Evolutionary conservation across 2,113 vertebrate genomes (phyloP).

Genomic region (Lagopus leucura): DNA sequence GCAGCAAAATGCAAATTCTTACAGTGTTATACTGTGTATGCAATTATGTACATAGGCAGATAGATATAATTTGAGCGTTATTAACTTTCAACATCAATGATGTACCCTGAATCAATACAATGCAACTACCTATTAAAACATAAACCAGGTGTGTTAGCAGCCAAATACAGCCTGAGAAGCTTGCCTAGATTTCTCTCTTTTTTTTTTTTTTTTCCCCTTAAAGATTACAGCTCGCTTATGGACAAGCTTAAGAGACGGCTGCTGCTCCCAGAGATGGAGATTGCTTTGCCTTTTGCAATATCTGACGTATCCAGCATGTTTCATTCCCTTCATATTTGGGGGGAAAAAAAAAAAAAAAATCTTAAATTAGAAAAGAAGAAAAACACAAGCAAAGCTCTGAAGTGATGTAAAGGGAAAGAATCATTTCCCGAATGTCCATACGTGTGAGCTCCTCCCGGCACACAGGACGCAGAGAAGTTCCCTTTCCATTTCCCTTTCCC

Average conservation of each 20-base stretch:
- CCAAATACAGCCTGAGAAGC: conserved; percentile 58
- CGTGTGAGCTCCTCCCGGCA: background rate
- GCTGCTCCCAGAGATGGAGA: conserved; percentile 28
- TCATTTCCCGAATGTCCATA: background rate
- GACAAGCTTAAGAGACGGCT: conserved; percentile 53
- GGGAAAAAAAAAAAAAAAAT: no score
- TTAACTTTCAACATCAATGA: conserved; percentile 70
- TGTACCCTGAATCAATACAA: conserved; percentile 71
- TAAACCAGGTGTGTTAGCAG: conserved; percentile 66
- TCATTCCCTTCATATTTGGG: background rate
- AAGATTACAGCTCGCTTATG: conserved; percentile 41
- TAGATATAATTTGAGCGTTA: conserved; percentile 74
- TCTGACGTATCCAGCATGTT: background rate
- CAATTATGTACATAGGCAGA: conserved; percentile 67
- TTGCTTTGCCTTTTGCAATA: background rate
- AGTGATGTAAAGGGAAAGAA: background rate
- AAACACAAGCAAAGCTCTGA: background rate
- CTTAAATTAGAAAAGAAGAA: background rate
- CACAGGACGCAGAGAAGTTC: background rate
- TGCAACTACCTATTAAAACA: conserved; percentile 60
- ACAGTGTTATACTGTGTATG: conserved; percentile 60
- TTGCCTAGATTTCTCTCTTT: background rate
- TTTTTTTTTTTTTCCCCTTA: background rate
- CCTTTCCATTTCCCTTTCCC: conserved; percentile 24
- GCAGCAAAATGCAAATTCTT: conserved; percentile 68